phyloP scores from a whole-genome alignment of 2,888 invertebrate species.

The Heliconius ethilla region DNA sequence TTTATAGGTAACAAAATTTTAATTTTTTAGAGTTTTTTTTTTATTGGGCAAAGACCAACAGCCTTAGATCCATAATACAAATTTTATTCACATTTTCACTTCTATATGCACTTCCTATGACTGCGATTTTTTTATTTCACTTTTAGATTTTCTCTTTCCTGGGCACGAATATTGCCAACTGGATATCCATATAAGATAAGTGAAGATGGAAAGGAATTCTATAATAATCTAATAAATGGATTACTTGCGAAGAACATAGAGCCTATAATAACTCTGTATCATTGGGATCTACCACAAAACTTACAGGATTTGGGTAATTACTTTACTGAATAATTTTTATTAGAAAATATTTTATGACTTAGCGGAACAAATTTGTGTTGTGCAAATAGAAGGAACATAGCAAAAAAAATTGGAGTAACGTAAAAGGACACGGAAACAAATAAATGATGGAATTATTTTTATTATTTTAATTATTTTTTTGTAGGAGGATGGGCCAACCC shows the following conservation, averaged over 20 bases:
- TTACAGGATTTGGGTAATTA: conserved; percentile 51
- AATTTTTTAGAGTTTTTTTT: neutral
- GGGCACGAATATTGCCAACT: conserved; percentile 85
- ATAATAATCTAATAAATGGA: conserved; percentile 85
- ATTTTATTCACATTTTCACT: too few relatives aligned
- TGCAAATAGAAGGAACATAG: neutral
- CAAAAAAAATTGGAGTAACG: neutral
- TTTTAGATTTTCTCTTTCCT: conserved; percentile 83
- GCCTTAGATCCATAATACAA: too few relatives aligned
- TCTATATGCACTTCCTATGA: too few relatives aligned
- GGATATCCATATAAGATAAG: conserved; percentile 83
- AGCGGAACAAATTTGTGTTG: too few relatives aligned
- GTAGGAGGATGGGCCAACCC: neutral
- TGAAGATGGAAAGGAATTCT: conserved; percentile 85
- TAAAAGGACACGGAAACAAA: too few relatives aligned
- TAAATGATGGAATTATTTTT: too few relatives aligned
- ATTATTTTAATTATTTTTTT: neutral
- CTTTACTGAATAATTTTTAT: too few relatives aligned
- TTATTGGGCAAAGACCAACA: too few relatives aligned
- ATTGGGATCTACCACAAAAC: conserved; percentile 82
- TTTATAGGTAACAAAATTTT: conserved; percentile 29
- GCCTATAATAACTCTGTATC: conserved; percentile 83
- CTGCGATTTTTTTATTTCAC: neutral
- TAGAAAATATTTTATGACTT: too few relatives aligned
- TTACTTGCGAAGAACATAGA: conserved; percentile 81